Evolutionary conservation across 2,113 vertebrate genomes (phyloP).

Genomic region (Barnardius zonarius): DNA sequence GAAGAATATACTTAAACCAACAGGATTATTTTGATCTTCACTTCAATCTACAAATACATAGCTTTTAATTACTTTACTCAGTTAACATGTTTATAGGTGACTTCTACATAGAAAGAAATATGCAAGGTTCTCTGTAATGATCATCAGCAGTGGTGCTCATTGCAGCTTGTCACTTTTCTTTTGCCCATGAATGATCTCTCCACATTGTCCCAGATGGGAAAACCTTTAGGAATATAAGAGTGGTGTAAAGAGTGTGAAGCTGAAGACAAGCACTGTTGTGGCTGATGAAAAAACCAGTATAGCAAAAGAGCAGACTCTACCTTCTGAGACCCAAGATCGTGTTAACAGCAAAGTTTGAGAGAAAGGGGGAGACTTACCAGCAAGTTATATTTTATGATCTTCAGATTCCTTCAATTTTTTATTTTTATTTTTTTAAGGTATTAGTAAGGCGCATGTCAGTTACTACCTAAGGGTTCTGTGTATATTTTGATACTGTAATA

Average conservation of each 20-base stretch:
- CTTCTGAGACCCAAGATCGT: not conserved
- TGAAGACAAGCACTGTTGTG: not conserved
- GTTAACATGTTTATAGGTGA: not conserved
- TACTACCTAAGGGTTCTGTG: not conserved
- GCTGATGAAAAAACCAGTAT: not conserved
- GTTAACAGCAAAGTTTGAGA: not conserved
- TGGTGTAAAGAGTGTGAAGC: not conserved
- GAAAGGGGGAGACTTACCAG: fast-evolving
- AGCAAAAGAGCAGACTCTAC: not conserved
- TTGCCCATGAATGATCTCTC: not conserved
- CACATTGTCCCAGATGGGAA: not conserved
- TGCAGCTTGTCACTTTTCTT: not conserved
- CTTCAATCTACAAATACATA: not conserved
- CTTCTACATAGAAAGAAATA: not conserved
- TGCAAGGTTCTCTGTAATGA: not conserved
- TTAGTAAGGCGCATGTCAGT: not conserved
- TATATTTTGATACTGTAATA: not conserved
- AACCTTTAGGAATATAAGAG: not conserved
- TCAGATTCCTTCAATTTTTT: not conserved
- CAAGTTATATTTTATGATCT: not conserved
- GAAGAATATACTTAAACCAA: not conserved
- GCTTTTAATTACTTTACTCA: not conserved
- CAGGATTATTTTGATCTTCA: not conserved
- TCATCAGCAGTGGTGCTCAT: not conserved
- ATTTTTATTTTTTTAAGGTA: not conserved